Evolutionary conservation across 2,797 vertebrate species (phyloP).

Genomic region (Micromesistius poutassou): DNA sequence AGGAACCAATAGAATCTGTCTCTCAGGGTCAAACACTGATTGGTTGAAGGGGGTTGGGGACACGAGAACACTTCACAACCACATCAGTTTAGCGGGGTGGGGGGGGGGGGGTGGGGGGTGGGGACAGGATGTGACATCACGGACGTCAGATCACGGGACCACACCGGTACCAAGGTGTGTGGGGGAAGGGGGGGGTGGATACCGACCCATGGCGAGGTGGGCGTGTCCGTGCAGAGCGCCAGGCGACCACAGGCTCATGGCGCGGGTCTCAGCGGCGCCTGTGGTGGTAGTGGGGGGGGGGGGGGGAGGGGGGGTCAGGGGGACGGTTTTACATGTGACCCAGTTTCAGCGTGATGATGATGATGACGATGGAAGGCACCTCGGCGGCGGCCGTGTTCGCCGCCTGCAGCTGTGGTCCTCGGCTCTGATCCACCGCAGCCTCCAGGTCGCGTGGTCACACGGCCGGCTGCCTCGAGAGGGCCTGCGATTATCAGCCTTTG

Average conservation of each 20-base stretch:
- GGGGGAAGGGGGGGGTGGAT: constrained; percentile 38
- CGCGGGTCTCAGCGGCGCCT: constrained; percentile 68
- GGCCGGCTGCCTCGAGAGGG: background rate
- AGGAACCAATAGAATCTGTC: background rate
- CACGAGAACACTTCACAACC: background rate
- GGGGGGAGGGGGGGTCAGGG: constrained; percentile 43
- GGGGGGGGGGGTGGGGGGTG: background rate
- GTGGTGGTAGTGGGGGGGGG: constrained; percentile 64
- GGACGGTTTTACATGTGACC: background rate
- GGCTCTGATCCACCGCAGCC: background rate
- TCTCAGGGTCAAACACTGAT: background rate
- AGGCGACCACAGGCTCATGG: constrained; percentile 68
- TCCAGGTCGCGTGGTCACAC: background rate
- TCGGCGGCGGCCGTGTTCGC: background rate
- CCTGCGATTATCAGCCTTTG: background rate
- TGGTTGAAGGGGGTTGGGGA: background rate
- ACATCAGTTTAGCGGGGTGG: background rate
- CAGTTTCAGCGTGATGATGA: background rate
- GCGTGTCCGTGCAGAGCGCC: constrained; percentile 66
- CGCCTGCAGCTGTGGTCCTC: background rate
- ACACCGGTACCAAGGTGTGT: background rate
- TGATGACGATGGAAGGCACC: background rate
- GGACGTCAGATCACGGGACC: background rate
- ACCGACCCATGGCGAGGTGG: constrained; percentile 58
- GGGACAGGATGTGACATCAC: constrained; percentile 1